Percentiles rank a stretch among this genome's conserved stretches.
Evolutionary conservation across 92 coral and sea anemone species (phyloP).

Genomic region (Zoanthus sansibaricus): DNA sequence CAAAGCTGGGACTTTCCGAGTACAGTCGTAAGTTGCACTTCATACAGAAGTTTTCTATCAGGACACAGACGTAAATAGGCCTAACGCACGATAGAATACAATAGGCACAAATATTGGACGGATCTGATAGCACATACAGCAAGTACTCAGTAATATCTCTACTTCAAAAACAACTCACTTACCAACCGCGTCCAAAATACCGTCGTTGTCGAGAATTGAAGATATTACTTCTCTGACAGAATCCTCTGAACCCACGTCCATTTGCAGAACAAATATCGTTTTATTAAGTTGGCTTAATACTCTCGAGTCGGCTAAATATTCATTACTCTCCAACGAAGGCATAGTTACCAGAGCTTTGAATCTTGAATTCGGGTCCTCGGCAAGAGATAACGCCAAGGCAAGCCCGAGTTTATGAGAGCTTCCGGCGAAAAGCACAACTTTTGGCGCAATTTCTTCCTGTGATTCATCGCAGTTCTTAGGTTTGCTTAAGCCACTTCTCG

Average conservation of each 20-base stretch:
- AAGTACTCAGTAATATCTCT: not conserved
- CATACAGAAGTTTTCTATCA: not conserved
- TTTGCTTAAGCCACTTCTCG: slow-evolving; percentile 50
- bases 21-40: not conserved
- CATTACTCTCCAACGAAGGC: slow-evolving; percentile 87
- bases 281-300: slow-evolving; percentile 80
- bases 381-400: slow-evolving; percentile 84
- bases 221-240: slow-evolving; percentile 82
- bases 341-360: slow-evolving; percentile 92
- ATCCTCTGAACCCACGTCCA: slow-evolving; percentile 83
- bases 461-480: slow-evolving; percentile 51
- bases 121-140: slow-evolving; percentile 24
- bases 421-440: slow-evolving; percentile 91
- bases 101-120: not conserved
- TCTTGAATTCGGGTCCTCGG: slow-evolving; percentile 79
- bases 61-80: too few relatives aligned
- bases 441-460: slow-evolving; percentile 65
- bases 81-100: not conserved
- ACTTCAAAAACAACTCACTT: slow-evolving; percentile 38
- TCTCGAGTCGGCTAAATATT: slow-evolving; percentile 87
- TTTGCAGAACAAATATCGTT: slow-evolving; percentile 89
- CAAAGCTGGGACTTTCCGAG: not conserved
- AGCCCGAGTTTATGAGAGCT: slow-evolving; percentile 88
- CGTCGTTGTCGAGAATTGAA: slow-evolving; percentile 91
- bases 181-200: slow-evolving; percentile 93